These are phyloP conservation scores for Athalia cordata DNA, from an alignment of 2,888 invertebrate genomes.

Conservation along the genomic window DNA sequence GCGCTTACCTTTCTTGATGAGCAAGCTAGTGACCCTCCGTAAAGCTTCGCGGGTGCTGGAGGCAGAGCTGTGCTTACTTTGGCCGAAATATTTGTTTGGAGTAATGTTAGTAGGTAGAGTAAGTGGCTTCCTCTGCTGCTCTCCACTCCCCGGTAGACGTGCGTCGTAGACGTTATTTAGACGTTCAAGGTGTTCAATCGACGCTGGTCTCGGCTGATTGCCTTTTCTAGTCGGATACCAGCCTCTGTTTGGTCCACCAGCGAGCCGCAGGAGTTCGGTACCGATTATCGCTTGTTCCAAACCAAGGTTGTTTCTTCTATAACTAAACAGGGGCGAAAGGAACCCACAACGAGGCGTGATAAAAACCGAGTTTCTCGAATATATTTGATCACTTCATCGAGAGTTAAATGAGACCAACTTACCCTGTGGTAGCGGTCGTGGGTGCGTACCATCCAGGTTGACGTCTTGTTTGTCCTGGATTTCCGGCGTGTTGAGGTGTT, in stretches of 20 bases:
- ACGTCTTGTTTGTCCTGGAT: slow-evolving; percentile 64
- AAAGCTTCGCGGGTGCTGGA: slow-evolving; percentile 83
- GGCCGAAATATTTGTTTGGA: slow-evolving; percentile 86
- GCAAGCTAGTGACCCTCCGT: slow-evolving; percentile 90
- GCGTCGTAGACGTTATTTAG: slow-evolving; percentile 74
- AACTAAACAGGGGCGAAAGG: slow-evolving; percentile 56
- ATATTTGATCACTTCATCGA: slow-evolving; percentile 18
- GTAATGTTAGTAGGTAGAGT: slow-evolving; percentile 92
- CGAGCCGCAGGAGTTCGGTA: slow-evolving; percentile 86
- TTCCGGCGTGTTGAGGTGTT: slow-evolving; percentile 82
- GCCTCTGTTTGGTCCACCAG: slow-evolving; percentile 88
- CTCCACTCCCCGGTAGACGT: slow-evolving; percentile 74
- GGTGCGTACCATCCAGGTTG: slow-evolving; percentile 72
- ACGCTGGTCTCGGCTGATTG: slow-evolving; percentile 84
- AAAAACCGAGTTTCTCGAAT: background rate
- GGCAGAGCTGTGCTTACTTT: slow-evolving; percentile 84
- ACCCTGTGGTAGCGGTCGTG: slow-evolving; percentile 70
- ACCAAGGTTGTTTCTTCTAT: slow-evolving; percentile 72
- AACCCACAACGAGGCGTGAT: too few relatives aligned
- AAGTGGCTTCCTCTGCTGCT: slow-evolving; percentile 83
- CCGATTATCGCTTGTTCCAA: slow-evolving; percentile 79
- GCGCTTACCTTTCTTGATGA: slow-evolving; percentile 87
- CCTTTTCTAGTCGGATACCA: slow-evolving; percentile 86
- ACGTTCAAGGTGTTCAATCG: slow-evolving; percentile 90
- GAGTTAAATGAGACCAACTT: slow-evolving; percentile 52